Evolutionary conservation across 2,797 vertebrate species (phyloP).

Genomic region (Vespertilio murinus): DNA sequence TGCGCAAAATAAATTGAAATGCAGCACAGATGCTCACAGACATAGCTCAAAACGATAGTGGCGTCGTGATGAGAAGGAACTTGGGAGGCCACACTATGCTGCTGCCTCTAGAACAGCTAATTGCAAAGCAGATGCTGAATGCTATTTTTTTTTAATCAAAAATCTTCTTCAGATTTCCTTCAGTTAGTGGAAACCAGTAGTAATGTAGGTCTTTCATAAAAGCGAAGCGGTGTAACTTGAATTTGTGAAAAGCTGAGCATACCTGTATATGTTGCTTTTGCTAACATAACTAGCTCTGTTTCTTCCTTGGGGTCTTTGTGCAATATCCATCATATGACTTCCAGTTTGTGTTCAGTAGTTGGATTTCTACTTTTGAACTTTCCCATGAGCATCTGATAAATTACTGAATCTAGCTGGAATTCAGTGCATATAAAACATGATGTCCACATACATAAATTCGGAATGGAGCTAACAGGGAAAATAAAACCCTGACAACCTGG

Average conservation of each 20-base stretch:
- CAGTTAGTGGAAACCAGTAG: neutral
- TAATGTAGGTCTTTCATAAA: neutral
- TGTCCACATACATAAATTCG: neutral
- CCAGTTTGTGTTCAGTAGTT: neutral
- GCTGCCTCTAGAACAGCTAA: neutral
- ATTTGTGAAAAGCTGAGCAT: neutral
- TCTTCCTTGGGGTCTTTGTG: neutral
- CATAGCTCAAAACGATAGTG: neutral
- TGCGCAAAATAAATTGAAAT: neutral
- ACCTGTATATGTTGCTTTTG: neutral
- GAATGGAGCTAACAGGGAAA: neutral
- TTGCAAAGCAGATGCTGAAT: neutral
- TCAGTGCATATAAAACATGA: neutral
- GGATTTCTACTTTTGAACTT: constrained; percentile 23
- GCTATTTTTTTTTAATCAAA: neutral
- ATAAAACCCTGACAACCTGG: neutral
- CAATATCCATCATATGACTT: neutral
- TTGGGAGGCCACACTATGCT: neutral
- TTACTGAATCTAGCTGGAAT: constrained; percentile 4
- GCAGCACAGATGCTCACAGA: neutral
- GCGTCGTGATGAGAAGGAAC: neutral
- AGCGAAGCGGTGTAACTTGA: neutral
- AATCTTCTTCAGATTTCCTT: neutral
- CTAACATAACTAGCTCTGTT: neutral
- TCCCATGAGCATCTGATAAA: neutral